Conservation (phyloP, 2,888 invertebrate species). For the Conchocele bisecta region DNA sequence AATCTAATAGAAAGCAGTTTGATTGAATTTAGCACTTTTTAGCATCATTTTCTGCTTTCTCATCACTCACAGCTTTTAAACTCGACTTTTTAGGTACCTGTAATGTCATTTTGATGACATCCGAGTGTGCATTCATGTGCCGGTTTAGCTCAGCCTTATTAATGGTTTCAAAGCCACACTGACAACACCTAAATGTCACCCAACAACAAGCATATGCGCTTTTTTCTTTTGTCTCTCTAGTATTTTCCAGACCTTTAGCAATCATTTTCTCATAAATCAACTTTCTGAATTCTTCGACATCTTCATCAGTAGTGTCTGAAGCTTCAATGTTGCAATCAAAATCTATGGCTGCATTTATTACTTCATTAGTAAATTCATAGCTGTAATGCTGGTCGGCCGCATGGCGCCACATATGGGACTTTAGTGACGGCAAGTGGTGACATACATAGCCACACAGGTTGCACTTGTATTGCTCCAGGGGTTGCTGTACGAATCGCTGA, state of each 20-base stretch:
- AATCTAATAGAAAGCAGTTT: too few relatives aligned
- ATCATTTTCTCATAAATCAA: conserved; percentile 62
- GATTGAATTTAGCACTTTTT: too few relatives aligned
- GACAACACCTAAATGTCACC: conserved; percentile 81
- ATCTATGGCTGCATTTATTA: conserved; percentile 81
- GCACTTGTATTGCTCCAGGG: conserved; percentile 82
- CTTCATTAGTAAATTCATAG: conserved; percentile 80
- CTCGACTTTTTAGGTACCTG: too few relatives aligned
- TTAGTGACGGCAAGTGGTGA: conserved; percentile 81
- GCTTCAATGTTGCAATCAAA: conserved; percentile 73
- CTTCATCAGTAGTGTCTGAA: conserved; percentile 53
- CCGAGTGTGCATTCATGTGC: conserved; percentile 80
- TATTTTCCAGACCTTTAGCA: conserved; percentile 56
- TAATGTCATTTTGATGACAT: conserved; percentile 77
- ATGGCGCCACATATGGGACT: conserved; percentile 83
- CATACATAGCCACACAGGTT: conserved; percentile 82
- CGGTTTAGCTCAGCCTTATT: conserved; percentile 77
- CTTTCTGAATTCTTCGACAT: conserved; percentile 53
- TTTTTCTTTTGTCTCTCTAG: conserved; percentile 47
- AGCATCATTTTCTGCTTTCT: too few relatives aligned
- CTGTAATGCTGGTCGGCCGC: conserved; percentile 80
- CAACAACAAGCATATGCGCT: conserved; percentile 69
- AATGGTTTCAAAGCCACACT: conserved; percentile 81
- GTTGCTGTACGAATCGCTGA: conserved; percentile 81
- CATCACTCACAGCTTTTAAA: too few relatives aligned